Evolutionary conservation across 1,140 invertebrate genomes (phyloP).

Genomic region (Pristionchus pacificus): DNA sequence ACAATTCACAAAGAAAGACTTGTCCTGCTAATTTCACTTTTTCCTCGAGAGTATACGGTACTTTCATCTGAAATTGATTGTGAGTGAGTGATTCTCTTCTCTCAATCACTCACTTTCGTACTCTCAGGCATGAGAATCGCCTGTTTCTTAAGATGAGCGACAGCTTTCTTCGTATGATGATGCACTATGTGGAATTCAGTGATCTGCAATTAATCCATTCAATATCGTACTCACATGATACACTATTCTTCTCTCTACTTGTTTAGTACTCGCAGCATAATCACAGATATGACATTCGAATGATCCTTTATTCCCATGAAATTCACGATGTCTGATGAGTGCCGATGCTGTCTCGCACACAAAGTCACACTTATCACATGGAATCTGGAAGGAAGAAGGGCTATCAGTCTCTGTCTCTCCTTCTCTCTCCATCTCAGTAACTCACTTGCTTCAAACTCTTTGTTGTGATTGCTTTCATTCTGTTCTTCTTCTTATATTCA

Average conservation of each 20-base stretch:
- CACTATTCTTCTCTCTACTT: background rate
- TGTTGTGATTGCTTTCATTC: background rate
- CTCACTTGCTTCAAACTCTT: background rate
- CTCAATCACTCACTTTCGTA: background rate
- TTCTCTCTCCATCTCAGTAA: background rate
- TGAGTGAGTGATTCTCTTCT: background rate
- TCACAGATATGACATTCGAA: background rate
- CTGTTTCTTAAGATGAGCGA: background rate
- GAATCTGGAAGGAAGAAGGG: too few relatives aligned
- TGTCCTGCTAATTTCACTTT: slow-evolving; percentile 7
- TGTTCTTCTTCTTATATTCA: background rate
- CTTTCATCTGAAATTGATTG: slow-evolving; percentile 7
- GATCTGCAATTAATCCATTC: background rate
- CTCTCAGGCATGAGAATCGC: slow-evolving; percentile 2
- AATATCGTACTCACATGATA: background rate
- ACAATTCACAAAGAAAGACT: slow-evolving; percentile 9
- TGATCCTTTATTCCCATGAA: background rate
- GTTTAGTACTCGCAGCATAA: background rate
- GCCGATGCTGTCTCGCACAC: background rate
- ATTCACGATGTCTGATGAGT: background rate
- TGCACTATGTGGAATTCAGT: slow-evolving; percentile 6
- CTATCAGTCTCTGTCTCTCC: too few relatives aligned
- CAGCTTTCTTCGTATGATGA: slow-evolving; percentile 5
- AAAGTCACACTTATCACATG: background rate
- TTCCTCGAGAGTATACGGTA: background rate